A percentile compares a stretch with the other conserved stretches of the same genome.
phyloP scores from a whole-genome alignment of 2,888 invertebrate genomes.

The Drosophila pseudotalamancana region DNA sequence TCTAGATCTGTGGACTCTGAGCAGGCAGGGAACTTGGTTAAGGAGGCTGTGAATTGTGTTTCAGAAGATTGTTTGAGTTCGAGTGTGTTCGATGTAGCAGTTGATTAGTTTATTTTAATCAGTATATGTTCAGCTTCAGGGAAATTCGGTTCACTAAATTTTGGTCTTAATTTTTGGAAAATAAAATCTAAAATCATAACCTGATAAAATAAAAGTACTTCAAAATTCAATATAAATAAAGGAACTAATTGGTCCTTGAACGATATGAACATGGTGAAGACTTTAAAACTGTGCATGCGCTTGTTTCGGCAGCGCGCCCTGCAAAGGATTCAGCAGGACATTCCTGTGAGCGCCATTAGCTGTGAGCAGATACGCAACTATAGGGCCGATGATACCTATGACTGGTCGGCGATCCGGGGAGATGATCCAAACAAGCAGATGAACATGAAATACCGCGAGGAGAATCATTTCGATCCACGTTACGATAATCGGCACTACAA shows the following conservation, averaged over 20 bases:
- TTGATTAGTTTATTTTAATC: neutral
- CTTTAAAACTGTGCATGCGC: slow-evolving; percentile 4
- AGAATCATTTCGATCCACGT: slow-evolving; percentile 15
- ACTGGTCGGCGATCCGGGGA: neutral
- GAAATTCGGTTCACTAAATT: slow-evolving; percentile 35
- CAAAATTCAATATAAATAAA: slow-evolving; percentile 14
- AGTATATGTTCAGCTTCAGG: slow-evolving; percentile 21
- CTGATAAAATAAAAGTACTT: neutral
- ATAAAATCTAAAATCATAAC: slow-evolving; percentile 5
- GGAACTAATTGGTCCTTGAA: neutral
- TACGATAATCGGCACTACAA: slow-evolving; percentile 11
- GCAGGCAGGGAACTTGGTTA: neutral
- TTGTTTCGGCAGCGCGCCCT: neutral
- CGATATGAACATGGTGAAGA: slow-evolving; percentile 21
- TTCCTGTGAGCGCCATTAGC: neutral
- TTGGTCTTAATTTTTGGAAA: slow-evolving; percentile 27
- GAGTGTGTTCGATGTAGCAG: too few relatives aligned
- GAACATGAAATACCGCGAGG: slow-evolving; percentile 13
- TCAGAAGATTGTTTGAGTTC: too few relatives aligned
- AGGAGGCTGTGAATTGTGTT: neutral
- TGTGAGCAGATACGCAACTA: slow-evolving; percentile 17
- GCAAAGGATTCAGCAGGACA: neutral
- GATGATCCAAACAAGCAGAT: neutral
- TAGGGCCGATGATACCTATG: slow-evolving; percentile 4
- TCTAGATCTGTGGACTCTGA: too few relatives aligned